phyloP scores from a whole-genome alignment of 92 coral and sea anemone species.

The Palythoa grandiflora region DNA sequence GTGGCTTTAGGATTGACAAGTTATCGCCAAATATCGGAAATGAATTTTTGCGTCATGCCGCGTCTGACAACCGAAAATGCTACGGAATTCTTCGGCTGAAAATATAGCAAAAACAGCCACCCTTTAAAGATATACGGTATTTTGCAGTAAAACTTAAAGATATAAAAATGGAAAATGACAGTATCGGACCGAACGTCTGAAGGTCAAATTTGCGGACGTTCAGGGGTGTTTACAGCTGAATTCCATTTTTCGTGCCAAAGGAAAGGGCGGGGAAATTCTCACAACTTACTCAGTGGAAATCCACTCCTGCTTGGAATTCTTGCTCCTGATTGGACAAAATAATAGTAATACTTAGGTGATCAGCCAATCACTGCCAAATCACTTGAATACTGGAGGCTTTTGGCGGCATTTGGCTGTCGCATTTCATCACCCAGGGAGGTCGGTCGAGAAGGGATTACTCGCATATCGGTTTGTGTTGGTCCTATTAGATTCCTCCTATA shows the following conservation, averaged over 20 bases:
- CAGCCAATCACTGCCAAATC: conserved; percentile 69
- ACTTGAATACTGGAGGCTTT: not conserved
- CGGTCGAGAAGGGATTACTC: conserved; percentile 59
- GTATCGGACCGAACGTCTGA: not conserved
- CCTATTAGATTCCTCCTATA: conserved; percentile 36
- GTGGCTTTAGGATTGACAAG: conserved; percentile 14
- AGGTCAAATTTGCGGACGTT: conserved; percentile 35
- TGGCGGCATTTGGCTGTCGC: conserved; percentile 57
- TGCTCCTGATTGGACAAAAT: conserved; percentile 68
- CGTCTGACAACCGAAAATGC: conserved; percentile 32
- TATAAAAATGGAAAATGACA: not conserved
- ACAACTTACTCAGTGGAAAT: conserved; percentile 82
- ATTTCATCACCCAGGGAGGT: conserved; percentile 59
- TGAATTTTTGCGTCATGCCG: conserved; percentile 18
- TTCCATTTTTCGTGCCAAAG: conserved; percentile 57
- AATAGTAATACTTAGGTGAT: not conserved
- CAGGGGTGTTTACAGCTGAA: not conserved
- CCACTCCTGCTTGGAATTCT: conserved; percentile 73
- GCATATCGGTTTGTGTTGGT: conserved; percentile 51
- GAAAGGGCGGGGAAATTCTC: conserved; percentile 69
- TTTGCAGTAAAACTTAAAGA: not conserved
- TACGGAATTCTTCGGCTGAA: conserved; percentile 13
- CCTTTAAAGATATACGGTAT: not conserved
- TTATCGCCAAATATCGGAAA: conserved; percentile 35
- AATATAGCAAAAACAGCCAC: not conserved